Percentiles rank a stretch among this genome's conserved stretches.
These are phyloP conservation scores for Pelodiscus sinensis DNA, from an alignment of 2,113 vertebrate genomes.

Conservation along the genomic window DNA sequence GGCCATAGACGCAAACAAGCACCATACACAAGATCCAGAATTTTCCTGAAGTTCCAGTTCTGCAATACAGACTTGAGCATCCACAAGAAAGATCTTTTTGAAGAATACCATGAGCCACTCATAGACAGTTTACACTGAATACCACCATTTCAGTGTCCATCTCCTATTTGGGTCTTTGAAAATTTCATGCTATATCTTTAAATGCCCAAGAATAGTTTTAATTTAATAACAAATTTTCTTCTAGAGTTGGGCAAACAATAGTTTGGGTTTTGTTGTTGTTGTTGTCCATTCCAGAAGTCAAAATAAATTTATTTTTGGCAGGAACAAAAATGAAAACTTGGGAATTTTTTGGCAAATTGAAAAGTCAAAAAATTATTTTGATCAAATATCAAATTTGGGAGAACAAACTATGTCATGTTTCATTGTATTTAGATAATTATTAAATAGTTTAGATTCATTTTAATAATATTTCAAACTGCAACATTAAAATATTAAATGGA, in stretches of 20 bases:
- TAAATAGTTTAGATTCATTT: neutral
- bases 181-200: neutral
- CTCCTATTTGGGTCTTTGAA: neutral
- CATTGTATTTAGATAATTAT: neutral
- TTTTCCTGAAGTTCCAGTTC: neutral
- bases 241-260: neutral
- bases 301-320: neutral
- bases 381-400: neutral
- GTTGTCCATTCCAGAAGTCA: neutral
- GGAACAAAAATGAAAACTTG: neutral
- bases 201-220: neutral
- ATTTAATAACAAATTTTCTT: neutral
- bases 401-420: neutral
- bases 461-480: neutral
- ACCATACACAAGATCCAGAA: neutral
- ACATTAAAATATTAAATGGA: neutral
- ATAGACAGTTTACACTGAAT: neutral
- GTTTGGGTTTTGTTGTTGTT: neutral
- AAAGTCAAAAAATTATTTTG: neutral
- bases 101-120: neutral
- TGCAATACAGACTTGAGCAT: neutral
- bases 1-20: neutral
- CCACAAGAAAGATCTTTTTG: neutral
- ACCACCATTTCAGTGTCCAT: neutral
- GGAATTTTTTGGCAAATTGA: neutral